These are phyloP conservation scores for Ophion ellenae DNA, from an alignment of 2,888 invertebrate species.

Conservation along the genomic window DNA sequence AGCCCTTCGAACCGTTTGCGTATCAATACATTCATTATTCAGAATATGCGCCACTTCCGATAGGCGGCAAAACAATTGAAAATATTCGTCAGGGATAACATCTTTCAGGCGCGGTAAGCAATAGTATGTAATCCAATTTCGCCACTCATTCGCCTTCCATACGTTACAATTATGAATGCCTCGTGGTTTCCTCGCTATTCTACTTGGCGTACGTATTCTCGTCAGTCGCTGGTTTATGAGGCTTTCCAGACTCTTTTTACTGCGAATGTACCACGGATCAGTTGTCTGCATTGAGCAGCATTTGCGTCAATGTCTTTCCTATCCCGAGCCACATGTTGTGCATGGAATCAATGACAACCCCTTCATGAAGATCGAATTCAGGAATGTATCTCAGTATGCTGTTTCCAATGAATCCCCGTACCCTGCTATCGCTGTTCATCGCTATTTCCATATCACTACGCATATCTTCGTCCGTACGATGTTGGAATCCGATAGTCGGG, in stretches of 20 bases:
- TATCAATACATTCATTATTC: conserved; percentile 18
- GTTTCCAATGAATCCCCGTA: conserved; percentile 3
- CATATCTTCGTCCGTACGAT: conserved; percentile 11
- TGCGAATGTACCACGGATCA: conserved; percentile 15
- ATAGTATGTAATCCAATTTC: conserved; percentile 42
- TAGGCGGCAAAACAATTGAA: conserved; percentile 27
- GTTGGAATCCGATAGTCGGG: conserved; percentile 4
- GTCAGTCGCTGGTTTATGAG: too few species aligned
- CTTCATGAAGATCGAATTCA: conserved; percentile 4
- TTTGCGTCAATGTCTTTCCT: too few species aligned
- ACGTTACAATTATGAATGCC: conserved; percentile 14
- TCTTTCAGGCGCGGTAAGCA: conserved; percentile 20
- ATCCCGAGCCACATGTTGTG: conserved; percentile 12
- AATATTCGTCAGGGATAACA: conserved; percentile 12
- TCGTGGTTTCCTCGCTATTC: too few species aligned
- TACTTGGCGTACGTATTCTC: too few species aligned
- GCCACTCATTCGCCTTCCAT: conserved; percentile 52
- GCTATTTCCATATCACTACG: conserved; percentile 18
- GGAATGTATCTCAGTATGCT: neutral
- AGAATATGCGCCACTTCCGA: conserved; percentile 35
- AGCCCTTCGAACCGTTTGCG: neutral
- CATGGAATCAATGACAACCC: conserved; percentile 3
- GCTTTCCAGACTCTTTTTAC: neutral
- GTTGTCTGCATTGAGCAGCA: neutral
- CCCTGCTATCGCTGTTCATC: neutral